A percentile compares a stretch with the other conserved stretches of the same genome.
Evolutionary conservation across 2,888 invertebrate genomes (phyloP).

Genomic region (Andrena dorsata): DNA sequence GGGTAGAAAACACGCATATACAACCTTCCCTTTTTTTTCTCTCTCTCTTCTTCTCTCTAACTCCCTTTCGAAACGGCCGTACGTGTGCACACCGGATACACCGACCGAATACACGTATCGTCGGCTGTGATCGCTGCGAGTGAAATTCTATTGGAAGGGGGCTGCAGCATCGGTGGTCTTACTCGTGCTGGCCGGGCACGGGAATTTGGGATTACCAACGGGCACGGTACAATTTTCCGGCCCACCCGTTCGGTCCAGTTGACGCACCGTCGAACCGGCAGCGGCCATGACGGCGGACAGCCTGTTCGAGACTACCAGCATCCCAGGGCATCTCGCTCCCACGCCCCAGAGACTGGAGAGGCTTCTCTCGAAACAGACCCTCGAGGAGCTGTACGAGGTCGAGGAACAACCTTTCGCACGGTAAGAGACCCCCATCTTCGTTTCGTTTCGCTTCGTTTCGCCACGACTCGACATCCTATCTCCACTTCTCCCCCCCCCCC

Average conservation of each 20-base stretch:
- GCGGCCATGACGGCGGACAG: conserved; percentile 83
- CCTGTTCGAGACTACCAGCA: conserved; percentile 84
- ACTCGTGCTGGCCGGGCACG: conserved; percentile 28
- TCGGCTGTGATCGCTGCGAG: conserved; percentile 45
- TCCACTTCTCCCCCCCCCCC: no score
- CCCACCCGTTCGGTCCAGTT: conserved; percentile 33
- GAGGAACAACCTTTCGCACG: conserved; percentile 85
- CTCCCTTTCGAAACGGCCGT: conserved; percentile 23
- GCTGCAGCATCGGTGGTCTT: no score
- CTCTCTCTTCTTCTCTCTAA: background rate
- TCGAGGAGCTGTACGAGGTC: conserved; percentile 84
- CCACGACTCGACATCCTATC: conserved; percentile 3
- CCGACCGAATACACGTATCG: background rate
- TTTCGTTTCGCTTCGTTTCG: background rate
- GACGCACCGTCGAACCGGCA: conserved; percentile 56
- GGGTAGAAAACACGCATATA: conserved; percentile 8
- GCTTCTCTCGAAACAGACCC: conserved; percentile 83
- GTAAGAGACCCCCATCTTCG: conserved; percentile 69
- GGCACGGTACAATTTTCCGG: conserved; percentile 11
- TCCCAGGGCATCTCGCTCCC: conserved; percentile 85
- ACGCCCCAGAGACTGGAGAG: conserved; percentile 84
- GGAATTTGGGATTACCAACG: conserved; percentile 31
- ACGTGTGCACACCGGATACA: conserved; percentile 32
- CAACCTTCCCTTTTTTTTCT: conserved; percentile 23
- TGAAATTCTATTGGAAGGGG: conserved; percentile 9